Base-by-base conservation (phyloP, 2,888 invertebrate genomes). In the Parochlus steinenii region DNA sequence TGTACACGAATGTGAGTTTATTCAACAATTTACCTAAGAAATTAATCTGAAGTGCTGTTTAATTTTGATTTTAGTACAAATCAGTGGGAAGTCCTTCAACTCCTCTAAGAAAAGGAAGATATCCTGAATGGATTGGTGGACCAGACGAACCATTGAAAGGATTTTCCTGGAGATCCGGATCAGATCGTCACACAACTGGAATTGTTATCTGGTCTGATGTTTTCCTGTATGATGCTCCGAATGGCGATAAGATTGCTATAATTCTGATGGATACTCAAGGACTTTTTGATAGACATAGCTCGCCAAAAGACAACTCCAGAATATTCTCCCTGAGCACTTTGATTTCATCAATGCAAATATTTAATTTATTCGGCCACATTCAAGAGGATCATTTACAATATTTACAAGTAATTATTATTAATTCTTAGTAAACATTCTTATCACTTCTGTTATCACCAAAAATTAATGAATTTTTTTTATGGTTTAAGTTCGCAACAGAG, bases 201-300 rank as follows among this genome's bases (percentile, higher is more conserved):
- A 39, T 39, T 4, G 31, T 35, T 16, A 25, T 39, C 15, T 39
- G 39, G 39, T 37, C 39, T 7, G 37, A 39, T 17, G 30, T 39
- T 10, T 39, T 37, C 19, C 23, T 29, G 7, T 12, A 22, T 12
- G 33, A 19, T 8, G 14, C 22, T n/a, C 37, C 25, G 20, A 36
- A 23, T 32, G 36, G 35, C 3, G 30, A 39, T 20, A 36, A 36
- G 10, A n/a, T 32, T 8, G 37, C 35, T 8, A 31, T 39, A 14
- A 28, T 39, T 12, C n/a, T 39, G 7, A 23, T 37, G 11, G 39
- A 39, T 20, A 36, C 37, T 5, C 39, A 39, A 33, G 39, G 39
- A 20, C 17, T 33, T n/a, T 39, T 39, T 15, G 39, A 39, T 15
- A 37, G 26, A 19, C 12, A 33, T 15, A 33, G 33, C 2, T 30